A percentile compares a stretch with the other conserved stretches of the same genome.
Conservation (phyloP, 2,797 vertebrate species). For the Varecia variegata region DNA sequence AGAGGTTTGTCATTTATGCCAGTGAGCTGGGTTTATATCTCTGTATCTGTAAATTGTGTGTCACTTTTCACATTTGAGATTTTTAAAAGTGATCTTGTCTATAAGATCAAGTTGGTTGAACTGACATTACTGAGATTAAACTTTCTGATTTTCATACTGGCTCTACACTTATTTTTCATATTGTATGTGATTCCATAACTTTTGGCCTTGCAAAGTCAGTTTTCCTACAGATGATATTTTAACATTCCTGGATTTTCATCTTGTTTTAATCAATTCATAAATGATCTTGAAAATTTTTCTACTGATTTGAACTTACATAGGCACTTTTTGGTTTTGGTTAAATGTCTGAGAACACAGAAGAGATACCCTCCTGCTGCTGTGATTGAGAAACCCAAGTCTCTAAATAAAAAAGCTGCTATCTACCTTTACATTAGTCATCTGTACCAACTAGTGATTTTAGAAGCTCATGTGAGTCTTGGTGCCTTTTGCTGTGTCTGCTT, state of each 20-base stretch:
- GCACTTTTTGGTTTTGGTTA: not conserved
- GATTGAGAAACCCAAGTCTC: slow-evolving; percentile 23
- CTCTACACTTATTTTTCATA: not conserved
- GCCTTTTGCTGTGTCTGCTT: slow-evolving; percentile 67
- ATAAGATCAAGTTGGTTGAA: not conserved
- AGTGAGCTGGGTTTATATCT: not conserved
- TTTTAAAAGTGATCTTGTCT: not conserved
- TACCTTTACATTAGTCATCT: slow-evolving; percentile 69
- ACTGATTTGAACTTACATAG: not conserved
- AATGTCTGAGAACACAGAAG: not conserved
- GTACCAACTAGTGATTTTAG: slow-evolving; percentile 73
- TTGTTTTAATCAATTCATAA: not conserved
- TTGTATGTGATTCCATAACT: not conserved
- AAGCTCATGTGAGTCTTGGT: slow-evolving; percentile 40
- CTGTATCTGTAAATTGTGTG: not conserved
- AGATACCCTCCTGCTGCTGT: not conserved
- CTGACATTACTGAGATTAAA: not conserved
- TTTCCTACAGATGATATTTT: not conserved
- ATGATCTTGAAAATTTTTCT: not conserved
- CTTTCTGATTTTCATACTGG: not conserved
- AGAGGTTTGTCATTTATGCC: not conserved
- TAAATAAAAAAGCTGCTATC: not conserved
- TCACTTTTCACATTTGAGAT: not conserved
- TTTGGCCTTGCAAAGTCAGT: not conserved
- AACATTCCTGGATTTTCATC: not conserved